Conservation (phyloP, 92 coral and sea anemone genomes). For the Siderastrea radians region DNA sequence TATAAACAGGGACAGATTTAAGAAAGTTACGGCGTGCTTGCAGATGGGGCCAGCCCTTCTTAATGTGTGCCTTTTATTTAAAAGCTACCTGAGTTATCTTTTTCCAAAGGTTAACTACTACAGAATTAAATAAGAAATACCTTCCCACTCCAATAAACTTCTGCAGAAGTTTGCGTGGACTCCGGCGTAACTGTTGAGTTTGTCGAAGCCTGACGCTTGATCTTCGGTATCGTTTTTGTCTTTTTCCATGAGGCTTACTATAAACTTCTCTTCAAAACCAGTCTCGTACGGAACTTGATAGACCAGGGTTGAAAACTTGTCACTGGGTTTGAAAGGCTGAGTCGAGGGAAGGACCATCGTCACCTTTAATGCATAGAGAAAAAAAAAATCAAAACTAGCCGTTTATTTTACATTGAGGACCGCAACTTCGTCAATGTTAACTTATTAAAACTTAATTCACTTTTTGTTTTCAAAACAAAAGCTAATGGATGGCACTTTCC, state of each 20-base stretch:
- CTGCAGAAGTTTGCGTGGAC: slow-evolving; percentile 24
- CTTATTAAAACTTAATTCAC: too few relatives aligned
- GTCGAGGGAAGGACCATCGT: slow-evolving; percentile 21
- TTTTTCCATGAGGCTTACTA: neutral
- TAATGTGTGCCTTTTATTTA: too few relatives aligned
- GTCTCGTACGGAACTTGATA: slow-evolving; percentile 33
- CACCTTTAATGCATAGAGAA: neutral
- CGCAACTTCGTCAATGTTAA: too few relatives aligned
- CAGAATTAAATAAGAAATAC: neutral
- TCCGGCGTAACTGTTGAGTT: slow-evolving; percentile 15
- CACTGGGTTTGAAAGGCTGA: slow-evolving; percentile 9
- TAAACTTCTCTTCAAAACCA: slow-evolving; percentile 3
- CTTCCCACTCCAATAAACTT: slow-evolving; percentile 18
- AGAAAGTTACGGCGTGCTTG: too few relatives aligned
- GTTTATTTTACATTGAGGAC: too few relatives aligned
- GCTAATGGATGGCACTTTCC: too few relatives aligned
- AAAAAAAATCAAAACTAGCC: neutral
- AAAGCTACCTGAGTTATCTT: too few relatives aligned
- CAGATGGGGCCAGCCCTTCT: too few relatives aligned
- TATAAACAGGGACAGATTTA: too few relatives aligned
- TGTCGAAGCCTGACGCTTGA: slow-evolving; percentile 20
- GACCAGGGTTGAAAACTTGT: neutral
- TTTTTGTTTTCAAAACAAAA: too few relatives aligned
- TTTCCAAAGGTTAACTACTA: too few relatives aligned
- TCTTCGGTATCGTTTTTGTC: slow-evolving; percentile 4